Evolutionary conservation across 2,888 invertebrate genomes (phyloP), one percentile per base, ranked within the genome.

Genomic region (Hyalella azteca): DNA sequence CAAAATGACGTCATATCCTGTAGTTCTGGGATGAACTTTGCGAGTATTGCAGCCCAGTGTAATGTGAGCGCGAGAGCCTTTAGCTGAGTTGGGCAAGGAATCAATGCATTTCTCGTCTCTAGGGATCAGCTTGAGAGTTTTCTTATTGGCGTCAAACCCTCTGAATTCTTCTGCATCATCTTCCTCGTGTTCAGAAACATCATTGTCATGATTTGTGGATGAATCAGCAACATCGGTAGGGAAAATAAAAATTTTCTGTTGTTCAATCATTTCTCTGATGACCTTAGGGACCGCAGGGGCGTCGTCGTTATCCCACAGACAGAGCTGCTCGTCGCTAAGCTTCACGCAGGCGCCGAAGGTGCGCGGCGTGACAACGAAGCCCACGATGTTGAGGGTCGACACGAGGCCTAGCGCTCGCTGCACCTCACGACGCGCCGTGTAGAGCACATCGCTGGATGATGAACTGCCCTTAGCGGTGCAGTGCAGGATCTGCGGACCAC

Each of bases 291-390:
- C 66, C 19, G 75, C 73, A 54, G 81, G 81, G 22, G 78, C 77
- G 77, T 86, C 85, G 73, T 86, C 82, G 54, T 85, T 84, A 48
- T 86, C 86, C 86, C 87, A 88, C 19, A 88, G 82, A n/a, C 85
- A 77, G 22, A 87, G 82, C 59, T 87, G 85, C 5, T 86, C 84
- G 3, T 85, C 79, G 13, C 84, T 85, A 5, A 89, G 85, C 79
- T 86, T 86, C 3, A 88, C 86, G 78, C 87, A 82, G 45, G 87
- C 87, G 49, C 87, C 87, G 29, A 88, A 85, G 13, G 88, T 87
- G 77, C 85, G 85, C 5, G 86, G 86, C 0, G 87, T 87, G 22
- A 87, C 85, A 5, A 86, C 85, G 79, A 88, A 86, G 11, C 87
- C 87, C 7, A 86, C 85, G 19, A 88, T 83, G 3, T 81, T 66